phyloP scores from a whole-genome alignment of 2,888 invertebrate species.

The Gymnoscelis rufifasciata region DNA sequence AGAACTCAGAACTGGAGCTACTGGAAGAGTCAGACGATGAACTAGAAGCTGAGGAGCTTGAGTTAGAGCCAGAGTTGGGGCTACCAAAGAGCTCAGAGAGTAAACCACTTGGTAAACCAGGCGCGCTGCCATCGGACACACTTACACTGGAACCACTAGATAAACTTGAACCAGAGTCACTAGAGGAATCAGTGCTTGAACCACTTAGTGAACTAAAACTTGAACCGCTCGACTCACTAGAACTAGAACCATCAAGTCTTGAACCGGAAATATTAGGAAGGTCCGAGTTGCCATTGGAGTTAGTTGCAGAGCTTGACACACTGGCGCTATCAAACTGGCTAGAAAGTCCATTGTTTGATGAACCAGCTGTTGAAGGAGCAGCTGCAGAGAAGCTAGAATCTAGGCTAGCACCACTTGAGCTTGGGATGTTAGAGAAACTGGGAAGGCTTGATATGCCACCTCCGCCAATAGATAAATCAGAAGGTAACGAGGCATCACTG shows the following conservation, averaged over 20 bases:
- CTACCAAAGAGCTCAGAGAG: too few relatives aligned
- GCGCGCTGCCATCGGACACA: too few relatives aligned
- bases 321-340: neutral
- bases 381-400: conserved; percentile 5
- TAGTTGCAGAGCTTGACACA: neutral
- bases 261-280: neutral
- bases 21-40: neutral
- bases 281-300: neutral
- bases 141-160: neutral
- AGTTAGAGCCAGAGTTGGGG: neutral
- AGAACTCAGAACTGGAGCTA: neutral
- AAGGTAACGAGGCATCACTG: conserved; percentile 12
- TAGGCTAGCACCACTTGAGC: conserved; percentile 3
- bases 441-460: conserved; percentile 6
- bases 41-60: neutral
- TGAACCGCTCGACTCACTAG: neutral
- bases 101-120: too few relatives aligned
- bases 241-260: neutral
- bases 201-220: neutral
- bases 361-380: neutral
- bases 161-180: conserved; percentile 5
- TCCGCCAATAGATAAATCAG: conserved; percentile 2
- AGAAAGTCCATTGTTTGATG: neutral
- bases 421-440: conserved; percentile 7
- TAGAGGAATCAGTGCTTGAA: neutral